Evolutionary conservation across 2,113 vertebrate genomes (phyloP).

Genomic region (Hemibagrus wyckioides): DNA sequence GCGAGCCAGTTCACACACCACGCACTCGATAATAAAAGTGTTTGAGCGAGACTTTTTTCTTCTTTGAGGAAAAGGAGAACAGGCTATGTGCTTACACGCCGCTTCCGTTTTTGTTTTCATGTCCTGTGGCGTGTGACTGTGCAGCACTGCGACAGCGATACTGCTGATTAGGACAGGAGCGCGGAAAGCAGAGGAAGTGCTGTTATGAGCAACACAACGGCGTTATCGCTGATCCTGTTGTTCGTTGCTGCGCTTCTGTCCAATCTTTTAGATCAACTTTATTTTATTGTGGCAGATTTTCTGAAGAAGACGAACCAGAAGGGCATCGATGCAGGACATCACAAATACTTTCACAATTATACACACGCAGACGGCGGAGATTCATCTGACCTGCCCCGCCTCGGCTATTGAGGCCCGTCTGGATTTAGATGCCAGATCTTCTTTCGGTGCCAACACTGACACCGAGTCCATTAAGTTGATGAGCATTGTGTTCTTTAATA

Average conservation of each 20-base stretch:
- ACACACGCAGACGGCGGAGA: too few relatives aligned
- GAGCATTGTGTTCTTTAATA: not conserved
- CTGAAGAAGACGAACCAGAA: not conserved
- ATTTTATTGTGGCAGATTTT: not conserved
- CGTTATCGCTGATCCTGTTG: not conserved
- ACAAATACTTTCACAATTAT: not conserved
- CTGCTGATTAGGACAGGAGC: not conserved
- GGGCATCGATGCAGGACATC: not conserved
- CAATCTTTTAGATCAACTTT: not conserved
- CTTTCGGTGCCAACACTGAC: conserved; percentile 24
- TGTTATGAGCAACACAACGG: not conserved
- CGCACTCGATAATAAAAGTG: not conserved
- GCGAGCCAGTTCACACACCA: not conserved
- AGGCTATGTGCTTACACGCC: not conserved
- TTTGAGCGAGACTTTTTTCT: not conserved
- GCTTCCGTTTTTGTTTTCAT: not conserved
- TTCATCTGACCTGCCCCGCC: not conserved
- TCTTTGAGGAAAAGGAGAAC: not conserved
- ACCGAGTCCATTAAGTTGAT: not conserved
- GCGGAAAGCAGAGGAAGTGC: not conserved
- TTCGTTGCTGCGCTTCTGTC: not conserved
- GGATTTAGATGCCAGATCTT: conserved; percentile 13
- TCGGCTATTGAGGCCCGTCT: not conserved
- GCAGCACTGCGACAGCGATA: not conserved
- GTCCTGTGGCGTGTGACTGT: not conserved